Base-by-base conservation (phyloP, 2,113 vertebrate genomes). In the Cyphomyrus plagiostoma region DNA sequence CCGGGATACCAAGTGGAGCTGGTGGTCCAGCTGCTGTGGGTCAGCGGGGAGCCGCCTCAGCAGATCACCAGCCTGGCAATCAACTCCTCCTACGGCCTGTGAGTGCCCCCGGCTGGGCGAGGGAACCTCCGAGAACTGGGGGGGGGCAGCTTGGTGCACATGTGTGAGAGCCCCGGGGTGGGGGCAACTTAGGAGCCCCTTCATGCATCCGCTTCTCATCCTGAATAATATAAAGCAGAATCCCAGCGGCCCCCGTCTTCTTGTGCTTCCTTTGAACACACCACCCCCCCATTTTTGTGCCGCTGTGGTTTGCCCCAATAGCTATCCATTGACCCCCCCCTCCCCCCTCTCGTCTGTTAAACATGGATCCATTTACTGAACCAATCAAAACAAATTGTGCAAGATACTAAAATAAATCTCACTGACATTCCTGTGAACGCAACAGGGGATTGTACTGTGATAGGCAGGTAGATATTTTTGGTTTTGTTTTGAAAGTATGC, bases 41-140 rank as follows among this genome's bases (percentile, higher is more conserved):
- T 99, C 91, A 96, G 97, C 70, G 98, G 98, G 92, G 98, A 99
- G 92, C 98, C 98, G n/a, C 98, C 98, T 89, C 98, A 99, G 23
- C 98, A 97, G 89, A 98, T 99, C 95, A 98, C 97, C 90, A 98
- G 98, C 94, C 95, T 99, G 94, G 97, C 97, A 46, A 89, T 99
- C 91, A 99, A 99, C 93, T 99, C 98, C 85, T 97, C 98, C 0
- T 99, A 98, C 4, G 98, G 98, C 91, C 95, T 99, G 98, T 99
- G 94, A 97, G 98, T 97, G 90, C 5, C 0, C 39, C 23, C 26
- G 1, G 52, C 74, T n/a, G 4, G 9, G 30, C 70, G 39, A 17
- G 13, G n/a, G 13, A 46, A 48, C 80, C 19, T n/a, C 46, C n/a
- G 42, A 8, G 15, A 9, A 8, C 77, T 6, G 42, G 42, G 80